Conservation (phyloP, 92 coral and sea anemone genomes). For the Epizoanthus rinbou region DNA sequence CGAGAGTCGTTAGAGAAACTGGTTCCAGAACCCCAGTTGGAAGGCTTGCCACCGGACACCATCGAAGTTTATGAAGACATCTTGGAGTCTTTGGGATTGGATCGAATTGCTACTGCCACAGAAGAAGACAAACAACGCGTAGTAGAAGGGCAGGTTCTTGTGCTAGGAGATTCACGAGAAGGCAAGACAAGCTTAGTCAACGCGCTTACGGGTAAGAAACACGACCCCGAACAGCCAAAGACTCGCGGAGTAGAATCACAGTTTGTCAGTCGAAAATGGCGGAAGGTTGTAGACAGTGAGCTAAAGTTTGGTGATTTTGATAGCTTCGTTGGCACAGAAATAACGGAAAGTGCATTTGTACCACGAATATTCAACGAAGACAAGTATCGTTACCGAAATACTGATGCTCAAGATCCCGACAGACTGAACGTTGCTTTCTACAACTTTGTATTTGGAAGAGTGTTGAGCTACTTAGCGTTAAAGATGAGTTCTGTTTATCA, state of each 20-base stretch:
- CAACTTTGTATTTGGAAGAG: not conserved
- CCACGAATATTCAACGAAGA: constrained; percentile 39
- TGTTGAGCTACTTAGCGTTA: not conserved
- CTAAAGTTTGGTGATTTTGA: constrained; percentile 43
- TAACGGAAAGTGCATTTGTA: constrained; percentile 15
- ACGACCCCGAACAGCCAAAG: constrained; percentile 39
- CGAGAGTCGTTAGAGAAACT: not conserved
- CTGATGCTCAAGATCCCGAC: constrained; percentile 4
- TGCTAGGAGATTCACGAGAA: constrained; percentile 57
- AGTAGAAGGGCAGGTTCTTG: constrained; percentile 51
- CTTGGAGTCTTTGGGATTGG: constrained; percentile 36
- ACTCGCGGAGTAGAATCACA: constrained; percentile 51
- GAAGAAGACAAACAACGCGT: constrained; percentile 42
- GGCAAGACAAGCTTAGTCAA: constrained; percentile 62
- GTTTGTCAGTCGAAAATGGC: constrained; percentile 50
- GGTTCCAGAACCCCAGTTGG: constrained; percentile 16
- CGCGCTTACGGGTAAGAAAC: constrained; percentile 48
- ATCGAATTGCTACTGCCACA: constrained; percentile 5
- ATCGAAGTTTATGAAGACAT: constrained; percentile 27
- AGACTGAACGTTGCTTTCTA: not conserved
- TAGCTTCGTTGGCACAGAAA: constrained; percentile 17
- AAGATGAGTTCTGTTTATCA: not conserved
- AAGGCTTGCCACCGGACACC: constrained; percentile 40
- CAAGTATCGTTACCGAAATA: constrained; percentile 2
- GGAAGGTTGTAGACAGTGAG: constrained; percentile 6